phyloP scores from a whole-genome alignment of 2,113 vertebrate genomes.

The Trogon surrucura region DNA sequence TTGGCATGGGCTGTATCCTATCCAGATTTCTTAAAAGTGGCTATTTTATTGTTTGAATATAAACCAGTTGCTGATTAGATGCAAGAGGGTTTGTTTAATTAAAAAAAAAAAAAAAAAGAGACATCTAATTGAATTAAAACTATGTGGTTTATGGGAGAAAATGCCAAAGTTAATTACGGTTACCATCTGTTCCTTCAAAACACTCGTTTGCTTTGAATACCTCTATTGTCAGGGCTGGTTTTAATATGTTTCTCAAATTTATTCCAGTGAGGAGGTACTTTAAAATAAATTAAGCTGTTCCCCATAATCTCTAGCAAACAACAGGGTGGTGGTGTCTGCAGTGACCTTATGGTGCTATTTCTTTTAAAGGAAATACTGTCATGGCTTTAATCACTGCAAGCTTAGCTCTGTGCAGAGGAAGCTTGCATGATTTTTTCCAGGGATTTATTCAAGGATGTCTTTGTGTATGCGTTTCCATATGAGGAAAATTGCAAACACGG shows the following conservation, averaged over 20 bases:
- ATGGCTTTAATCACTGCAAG: neutral
- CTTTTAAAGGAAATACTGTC: conserved; percentile 7
- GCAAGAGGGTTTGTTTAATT: conserved; percentile 22
- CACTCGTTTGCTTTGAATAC: neutral
- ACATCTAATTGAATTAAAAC: neutral
- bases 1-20: neutral
- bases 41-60: neutral
- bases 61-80: neutral
- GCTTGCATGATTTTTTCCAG: neutral
- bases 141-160: conserved; percentile 14
- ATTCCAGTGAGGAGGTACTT: neutral
- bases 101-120: neutral
- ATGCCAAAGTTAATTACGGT: conserved; percentile 42
- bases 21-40: neutral
- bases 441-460: conserved; percentile 7
- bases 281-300: neutral
- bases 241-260: conserved; percentile 27
- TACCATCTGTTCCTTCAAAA: conserved; percentile 49
- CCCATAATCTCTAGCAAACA: neutral
- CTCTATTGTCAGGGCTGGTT: conserved; percentile 8
- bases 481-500: neutral
- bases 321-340: neutral
- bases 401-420: neutral
- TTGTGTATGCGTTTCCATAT: neutral
- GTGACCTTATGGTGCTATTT: neutral